Evolutionary conservation across 35 echinoderm and acorn worm species (phyloP).

Genomic region (Antedon bifida): DNA sequence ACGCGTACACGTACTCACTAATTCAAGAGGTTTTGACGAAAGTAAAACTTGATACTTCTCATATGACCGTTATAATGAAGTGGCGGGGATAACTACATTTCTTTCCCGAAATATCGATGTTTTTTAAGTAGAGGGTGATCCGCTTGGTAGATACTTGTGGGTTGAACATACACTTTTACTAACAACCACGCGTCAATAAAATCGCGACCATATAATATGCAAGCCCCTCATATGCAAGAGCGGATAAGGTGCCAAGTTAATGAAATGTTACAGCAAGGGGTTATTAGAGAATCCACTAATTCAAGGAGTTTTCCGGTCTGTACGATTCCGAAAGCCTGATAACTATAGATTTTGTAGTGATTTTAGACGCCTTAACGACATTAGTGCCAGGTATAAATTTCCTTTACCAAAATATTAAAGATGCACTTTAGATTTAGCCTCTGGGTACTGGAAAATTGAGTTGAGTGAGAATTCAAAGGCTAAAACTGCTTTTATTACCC

Average conservation of each 20-base stretch:
- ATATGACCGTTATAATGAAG: too few species aligned
- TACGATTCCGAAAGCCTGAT: background rate
- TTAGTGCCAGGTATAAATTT: too few species aligned
- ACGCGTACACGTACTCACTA: too few species aligned
- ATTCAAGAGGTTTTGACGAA: too few species aligned
- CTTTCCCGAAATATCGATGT: too few species aligned
- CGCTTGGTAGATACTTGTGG: background rate
- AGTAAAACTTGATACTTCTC: too few species aligned
- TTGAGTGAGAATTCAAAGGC: background rate
- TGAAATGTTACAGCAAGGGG: background rate
- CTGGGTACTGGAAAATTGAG: background rate
- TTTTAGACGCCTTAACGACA: too few species aligned
- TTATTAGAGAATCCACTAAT: background rate
- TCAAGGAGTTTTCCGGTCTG: background rate
- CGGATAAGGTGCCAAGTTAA: background rate
- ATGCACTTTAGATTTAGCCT: background rate
- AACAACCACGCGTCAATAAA: background rate
- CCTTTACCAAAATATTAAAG: too few species aligned
- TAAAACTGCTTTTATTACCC: constrained; percentile 17
- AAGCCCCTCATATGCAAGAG: background rate
- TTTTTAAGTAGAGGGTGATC: too few species aligned
- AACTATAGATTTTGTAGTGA: too few species aligned
- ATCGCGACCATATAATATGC: background rate
- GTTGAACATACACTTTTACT: background rate
- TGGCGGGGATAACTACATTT: too few species aligned